A percentile compares a stretch with the other conserved stretches of the same genome.
Evolutionary conservation across 2,797 vertebrate species (phyloP).

Genomic region (Coranthus polyacanthus): DNA sequence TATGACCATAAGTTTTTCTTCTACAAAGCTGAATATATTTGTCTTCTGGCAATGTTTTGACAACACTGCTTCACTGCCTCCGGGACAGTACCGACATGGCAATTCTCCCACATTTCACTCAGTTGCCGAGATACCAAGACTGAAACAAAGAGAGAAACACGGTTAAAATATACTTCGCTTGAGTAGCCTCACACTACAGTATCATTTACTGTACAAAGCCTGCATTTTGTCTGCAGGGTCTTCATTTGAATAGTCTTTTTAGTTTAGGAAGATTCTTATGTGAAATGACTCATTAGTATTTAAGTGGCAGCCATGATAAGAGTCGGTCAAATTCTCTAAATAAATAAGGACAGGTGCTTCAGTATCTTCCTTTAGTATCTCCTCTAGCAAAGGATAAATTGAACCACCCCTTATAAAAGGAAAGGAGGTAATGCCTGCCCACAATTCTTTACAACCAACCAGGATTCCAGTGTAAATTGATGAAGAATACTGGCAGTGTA

Average conservation of each 20-base stretch:
- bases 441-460: too few relatives aligned
- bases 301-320: too few relatives aligned
- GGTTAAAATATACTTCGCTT: slow-evolving; percentile 1
- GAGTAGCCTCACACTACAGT: background rate
- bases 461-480: background rate
- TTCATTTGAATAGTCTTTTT: too few relatives aligned
- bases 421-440: too few relatives aligned
- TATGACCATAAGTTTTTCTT: slow-evolving; percentile 30
- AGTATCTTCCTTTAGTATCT: too few relatives aligned
- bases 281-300: too few relatives aligned
- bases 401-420: too few relatives aligned
- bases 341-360: too few relatives aligned
- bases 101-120: slow-evolving; percentile 64
- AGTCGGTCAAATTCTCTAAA: too few relatives aligned
- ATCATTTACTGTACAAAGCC: background rate
- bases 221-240: too few relatives aligned
- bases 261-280: too few relatives aligned
- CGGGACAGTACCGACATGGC: slow-evolving; percentile 56
- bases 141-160: slow-evolving; percentile 76
- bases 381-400: too few relatives aligned
- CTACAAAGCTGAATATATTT: slow-evolving; percentile 71
- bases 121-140: slow-evolving; percentile 99
- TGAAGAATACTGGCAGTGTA: background rate
- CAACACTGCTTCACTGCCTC: slow-evolving; percentile 57
- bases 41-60: slow-evolving; percentile 75